A percentile compares a stretch with the other conserved stretches of the same genome.
Evolutionary conservation across 2,113 vertebrate species (phyloP).

Genomic region (Lepus europaeus): DNA sequence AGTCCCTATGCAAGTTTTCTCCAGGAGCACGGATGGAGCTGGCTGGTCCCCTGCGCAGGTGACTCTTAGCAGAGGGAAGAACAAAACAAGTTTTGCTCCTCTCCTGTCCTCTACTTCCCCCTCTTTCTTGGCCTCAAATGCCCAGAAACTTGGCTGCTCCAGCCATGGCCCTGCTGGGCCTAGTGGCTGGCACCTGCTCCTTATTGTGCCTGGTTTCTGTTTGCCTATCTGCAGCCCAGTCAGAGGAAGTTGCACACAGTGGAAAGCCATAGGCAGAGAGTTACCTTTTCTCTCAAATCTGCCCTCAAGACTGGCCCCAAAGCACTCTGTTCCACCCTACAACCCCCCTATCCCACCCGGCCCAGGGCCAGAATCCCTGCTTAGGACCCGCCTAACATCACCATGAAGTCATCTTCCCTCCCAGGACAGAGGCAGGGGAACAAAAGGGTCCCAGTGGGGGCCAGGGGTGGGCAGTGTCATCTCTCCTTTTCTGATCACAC

Average conservation of each 20-base stretch:
- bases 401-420: conserved; percentile 53
- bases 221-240: conserved; percentile 16
- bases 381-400: neutral
- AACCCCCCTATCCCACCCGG: neutral
- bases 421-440: conserved; percentile 49
- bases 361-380: neutral
- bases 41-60: neutral
- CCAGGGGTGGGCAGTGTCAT: neutral
- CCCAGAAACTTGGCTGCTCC: conserved; percentile 59
- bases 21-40: neutral
- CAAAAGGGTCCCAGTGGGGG: conserved; percentile 48
- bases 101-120: neutral
- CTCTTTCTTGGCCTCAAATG: conserved; percentile 47
- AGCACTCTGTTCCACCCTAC: neutral
- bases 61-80: neutral
- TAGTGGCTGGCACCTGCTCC: conserved; percentile 44
- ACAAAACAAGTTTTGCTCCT: neutral
- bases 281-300: conserved; percentile 22
- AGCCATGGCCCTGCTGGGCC: neutral
- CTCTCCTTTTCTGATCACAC: neutral
- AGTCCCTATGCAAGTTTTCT: neutral
- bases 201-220: conserved; percentile 17
- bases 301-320: conserved; percentile 5
- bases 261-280: neutral
- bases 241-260: neutral